Conservation (phyloP, 1,140 invertebrate genomes). For the Nephila pilipes region DNA sequence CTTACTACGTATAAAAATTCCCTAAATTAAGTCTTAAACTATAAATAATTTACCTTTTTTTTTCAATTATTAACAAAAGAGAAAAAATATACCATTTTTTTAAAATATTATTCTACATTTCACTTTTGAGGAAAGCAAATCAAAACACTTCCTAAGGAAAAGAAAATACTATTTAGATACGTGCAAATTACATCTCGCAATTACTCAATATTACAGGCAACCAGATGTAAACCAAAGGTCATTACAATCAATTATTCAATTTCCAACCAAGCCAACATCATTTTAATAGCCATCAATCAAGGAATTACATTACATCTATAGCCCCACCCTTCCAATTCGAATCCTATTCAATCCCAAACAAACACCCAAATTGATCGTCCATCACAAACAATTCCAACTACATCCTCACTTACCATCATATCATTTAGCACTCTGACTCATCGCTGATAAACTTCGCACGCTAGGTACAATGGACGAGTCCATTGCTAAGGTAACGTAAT, state of each 20-base stretch:
- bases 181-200: neutral
- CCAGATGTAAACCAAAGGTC: neutral
- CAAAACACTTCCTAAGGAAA: too few species aligned
- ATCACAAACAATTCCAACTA: neutral
- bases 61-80: too few species aligned
- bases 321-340: neutral
- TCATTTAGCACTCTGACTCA: constrained; percentile 36
- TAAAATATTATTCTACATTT: too few species aligned
- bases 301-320: neutral
- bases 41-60: too few species aligned
- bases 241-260: neutral
- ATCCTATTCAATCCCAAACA: neutral
- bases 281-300: neutral
- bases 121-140: too few species aligned
- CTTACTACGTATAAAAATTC: too few species aligned
- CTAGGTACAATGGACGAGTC: neutral
- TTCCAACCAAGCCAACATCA: neutral
- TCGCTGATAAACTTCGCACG: neutral
- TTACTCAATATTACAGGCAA: neutral
- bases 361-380: neutral
- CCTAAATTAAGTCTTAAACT: too few species aligned
- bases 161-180: too few species aligned
- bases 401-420: neutral
- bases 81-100: too few species aligned
- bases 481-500: constrained; percentile 34